Percentiles rank a stretch among this genome's conserved stretches.
Conservation (phyloP, 2,888 invertebrate genomes). For the Argyresthia albistria region DNA sequence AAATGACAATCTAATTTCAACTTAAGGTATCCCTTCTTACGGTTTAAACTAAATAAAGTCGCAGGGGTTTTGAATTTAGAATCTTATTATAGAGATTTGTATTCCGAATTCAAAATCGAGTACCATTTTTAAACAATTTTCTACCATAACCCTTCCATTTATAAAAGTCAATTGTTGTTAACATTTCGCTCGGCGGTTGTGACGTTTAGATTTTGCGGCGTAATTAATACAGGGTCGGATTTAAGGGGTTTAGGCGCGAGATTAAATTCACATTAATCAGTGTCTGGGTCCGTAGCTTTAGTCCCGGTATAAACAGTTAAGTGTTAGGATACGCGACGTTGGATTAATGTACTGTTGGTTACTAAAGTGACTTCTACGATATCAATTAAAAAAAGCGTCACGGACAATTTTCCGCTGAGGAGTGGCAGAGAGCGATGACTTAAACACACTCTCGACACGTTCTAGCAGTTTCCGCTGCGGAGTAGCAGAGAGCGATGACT, state of each 20-base stretch:
- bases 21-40: conserved; percentile 15
- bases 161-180: conserved; percentile 8
- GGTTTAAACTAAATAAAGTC: conserved; percentile 35
- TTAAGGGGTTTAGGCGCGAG: conserved; percentile 75
- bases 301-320: conserved; percentile 71
- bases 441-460: too few species aligned
- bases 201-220: conserved; percentile 57
- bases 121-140: conserved; percentile 1
- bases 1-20: conserved; percentile 22
- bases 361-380: conserved; percentile 9
- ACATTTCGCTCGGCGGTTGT: conserved; percentile 27
- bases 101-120: conserved; percentile 35
- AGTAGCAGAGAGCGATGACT: too few species aligned
- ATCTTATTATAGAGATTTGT: conserved; percentile 50
- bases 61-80: conserved; percentile 51
- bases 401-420: too few species aligned
- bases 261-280: conserved; percentile 82
- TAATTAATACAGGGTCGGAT: conserved; percentile 67
- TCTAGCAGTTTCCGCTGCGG: too few species aligned
- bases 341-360: conserved; percentile 41
- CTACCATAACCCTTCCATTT: neutral
- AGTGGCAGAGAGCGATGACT: too few species aligned
- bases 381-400: neutral
- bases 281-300: conserved; percentile 69
- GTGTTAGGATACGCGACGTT: conserved; percentile 62